Evolutionary conservation across 2,888 invertebrate species (phyloP).

Genomic region (Eumacrocentrus americanus): DNA sequence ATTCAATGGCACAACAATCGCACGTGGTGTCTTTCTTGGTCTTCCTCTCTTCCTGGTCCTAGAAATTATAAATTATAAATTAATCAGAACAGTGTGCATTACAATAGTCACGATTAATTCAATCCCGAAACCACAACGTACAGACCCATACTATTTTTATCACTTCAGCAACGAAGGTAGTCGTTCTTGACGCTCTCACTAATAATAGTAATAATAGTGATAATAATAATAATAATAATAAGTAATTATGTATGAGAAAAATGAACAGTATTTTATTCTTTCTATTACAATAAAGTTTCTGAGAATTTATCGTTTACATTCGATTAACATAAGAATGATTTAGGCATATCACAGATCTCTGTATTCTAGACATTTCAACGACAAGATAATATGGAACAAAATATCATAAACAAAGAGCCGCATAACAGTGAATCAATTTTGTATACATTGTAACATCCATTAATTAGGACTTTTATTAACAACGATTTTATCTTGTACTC

Average conservation of each 20-base stretch:
- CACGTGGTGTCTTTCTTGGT: neutral
- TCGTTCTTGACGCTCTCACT: neutral
- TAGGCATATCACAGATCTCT: neutral
- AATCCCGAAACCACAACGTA: neutral
- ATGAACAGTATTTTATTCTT: neutral
- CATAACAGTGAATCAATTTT: too few relatives aligned
- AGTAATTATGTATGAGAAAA: neutral
- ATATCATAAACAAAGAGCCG: neutral
- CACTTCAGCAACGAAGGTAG: neutral
- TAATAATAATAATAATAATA: too few relatives aligned
- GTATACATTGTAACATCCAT: too few relatives aligned
- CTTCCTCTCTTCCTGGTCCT: neutral
- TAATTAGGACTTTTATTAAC: conserved; percentile 38
- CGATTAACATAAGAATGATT: neutral
- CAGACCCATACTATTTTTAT: neutral
- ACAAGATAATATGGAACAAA: neutral
- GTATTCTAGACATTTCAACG: neutral
- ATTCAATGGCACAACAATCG: neutral
- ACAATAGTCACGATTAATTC: neutral
- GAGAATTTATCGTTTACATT: neutral
- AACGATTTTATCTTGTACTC: conserved; percentile 51
- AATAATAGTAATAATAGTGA: too few relatives aligned
- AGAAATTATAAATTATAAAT: neutral
- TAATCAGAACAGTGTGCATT: neutral
- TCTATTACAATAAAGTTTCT: neutral